Base-by-base conservation (phyloP, 2,797 vertebrate genomes). In the Spatula versicolor region DNA sequence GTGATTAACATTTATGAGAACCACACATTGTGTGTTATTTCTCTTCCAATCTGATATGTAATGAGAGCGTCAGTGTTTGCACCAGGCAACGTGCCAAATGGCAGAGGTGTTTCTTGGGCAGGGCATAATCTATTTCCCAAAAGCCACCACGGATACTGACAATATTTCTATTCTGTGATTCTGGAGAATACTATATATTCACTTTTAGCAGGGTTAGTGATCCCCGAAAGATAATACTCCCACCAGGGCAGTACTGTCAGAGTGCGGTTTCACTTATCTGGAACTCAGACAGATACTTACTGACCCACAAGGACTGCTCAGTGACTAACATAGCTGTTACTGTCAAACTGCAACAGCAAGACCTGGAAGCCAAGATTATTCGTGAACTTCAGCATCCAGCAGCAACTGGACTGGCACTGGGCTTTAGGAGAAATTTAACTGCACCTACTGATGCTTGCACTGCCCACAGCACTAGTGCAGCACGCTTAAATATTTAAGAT, bases 401-500 rank as follows among this genome's bases (percentile, higher is more conserved):
- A 90, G 58, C 76, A 88, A 69, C 59, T 16, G 41, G 82, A 41
- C 19, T 30, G 28, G 21, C 6, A 6, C 3, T 25, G 21, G 28
- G 23, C 18, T 54, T 50, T 39, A 62, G 33, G 54, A 66, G 43
- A 84, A 54, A 89, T 69, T 52, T 45, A 69, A 66, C 39, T 12
- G 28, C 21, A 35, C 35, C 43, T 52, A 58, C 56, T 17, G 55
- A 52, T 85, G 17, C 0, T 11, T 12, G 4, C 82, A 67, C 0
- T 37, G 45, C 33, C 50, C 64, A 10, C n/a, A 84, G 35, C 63
- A 43, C 67, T 46, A 45, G 39, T 22, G 13, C 55, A 82, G 45
- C 7, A 1, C 26, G 30, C 60, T 69, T 76, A 92, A 92, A 89
- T 89, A 91, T 85, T 93, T 60, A 75, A 95, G 93, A 66, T 87